Evolutionary conservation across 2,113 vertebrate species (phyloP).

Genomic region (Burhinus bistriatus): DNA sequence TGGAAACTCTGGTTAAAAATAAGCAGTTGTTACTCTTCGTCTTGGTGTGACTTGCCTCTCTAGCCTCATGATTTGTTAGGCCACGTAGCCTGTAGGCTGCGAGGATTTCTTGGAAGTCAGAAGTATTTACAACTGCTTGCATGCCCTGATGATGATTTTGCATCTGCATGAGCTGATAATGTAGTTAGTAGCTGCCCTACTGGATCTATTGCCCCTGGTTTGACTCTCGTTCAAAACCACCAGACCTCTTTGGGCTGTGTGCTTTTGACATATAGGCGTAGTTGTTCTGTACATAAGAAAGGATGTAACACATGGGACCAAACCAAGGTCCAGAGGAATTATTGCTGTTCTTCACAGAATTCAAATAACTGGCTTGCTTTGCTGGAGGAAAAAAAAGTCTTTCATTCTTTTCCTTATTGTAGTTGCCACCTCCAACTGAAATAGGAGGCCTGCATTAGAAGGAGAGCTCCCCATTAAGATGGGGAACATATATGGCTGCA

Average conservation of each 20-base stretch:
- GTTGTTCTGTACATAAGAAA: neutral
- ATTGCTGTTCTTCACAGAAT: neutral
- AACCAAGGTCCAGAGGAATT: neutral
- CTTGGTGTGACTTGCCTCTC: neutral
- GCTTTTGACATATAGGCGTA: neutral
- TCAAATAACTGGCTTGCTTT: neutral
- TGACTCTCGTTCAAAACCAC: neutral
- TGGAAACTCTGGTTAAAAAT: neutral
- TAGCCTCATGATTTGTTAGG: neutral
- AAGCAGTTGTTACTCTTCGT: neutral
- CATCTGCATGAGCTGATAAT: neutral
- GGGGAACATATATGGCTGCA: neutral
- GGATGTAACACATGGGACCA: neutral
- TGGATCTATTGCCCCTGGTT: neutral
- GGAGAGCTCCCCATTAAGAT: neutral
- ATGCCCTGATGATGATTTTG: neutral
- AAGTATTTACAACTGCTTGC: neutral
- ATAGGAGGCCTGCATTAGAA: neutral
- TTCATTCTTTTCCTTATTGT: neutral
- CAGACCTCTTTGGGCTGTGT: neutral
- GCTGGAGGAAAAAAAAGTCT: neutral
- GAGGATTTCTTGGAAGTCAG: neutral
- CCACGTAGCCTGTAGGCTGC: neutral
- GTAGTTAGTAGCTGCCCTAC: neutral
- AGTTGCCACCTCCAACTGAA: neutral